Conservation (phyloP, 2,797 vertebrate species). For the Pseudochirops corinnae region DNA sequence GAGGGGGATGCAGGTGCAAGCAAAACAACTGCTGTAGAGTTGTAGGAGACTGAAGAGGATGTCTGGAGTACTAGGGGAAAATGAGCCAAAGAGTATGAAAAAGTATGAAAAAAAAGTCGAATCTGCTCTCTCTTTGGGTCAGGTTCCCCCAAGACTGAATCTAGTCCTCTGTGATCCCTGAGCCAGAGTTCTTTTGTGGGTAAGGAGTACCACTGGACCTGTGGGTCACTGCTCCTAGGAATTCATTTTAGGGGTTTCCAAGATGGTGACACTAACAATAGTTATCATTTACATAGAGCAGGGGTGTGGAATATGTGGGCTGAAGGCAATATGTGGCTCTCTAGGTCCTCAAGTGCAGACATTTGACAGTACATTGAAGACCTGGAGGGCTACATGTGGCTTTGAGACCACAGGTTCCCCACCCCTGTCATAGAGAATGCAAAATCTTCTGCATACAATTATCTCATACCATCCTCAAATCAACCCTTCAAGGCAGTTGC, state of each 20-base stretch:
- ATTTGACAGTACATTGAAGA: too few relatives aligned
- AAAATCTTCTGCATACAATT: neutral
- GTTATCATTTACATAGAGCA: neutral
- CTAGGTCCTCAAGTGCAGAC: too few relatives aligned
- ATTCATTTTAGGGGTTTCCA: neutral
- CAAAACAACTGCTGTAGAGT: neutral
- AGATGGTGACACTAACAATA: neutral
- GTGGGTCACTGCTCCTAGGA: neutral
- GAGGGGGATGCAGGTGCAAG: neutral
- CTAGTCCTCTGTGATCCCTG: neutral
- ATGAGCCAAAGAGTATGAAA: neutral
- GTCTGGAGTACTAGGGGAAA: neutral
- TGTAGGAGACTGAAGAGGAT: neutral
- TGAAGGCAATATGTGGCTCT: too few relatives aligned
- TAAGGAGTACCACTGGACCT: neutral
- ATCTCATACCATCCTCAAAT: neutral
- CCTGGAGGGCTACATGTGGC: too few relatives aligned
- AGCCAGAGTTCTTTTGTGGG: neutral
- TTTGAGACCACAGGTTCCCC: too few relatives aligned
- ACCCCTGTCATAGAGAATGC: neutral
- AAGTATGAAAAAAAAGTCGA: neutral
- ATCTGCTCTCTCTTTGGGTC: neutral
- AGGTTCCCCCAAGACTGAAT: neutral
- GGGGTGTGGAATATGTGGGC: too few relatives aligned
- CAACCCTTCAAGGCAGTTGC: neutral